Conservation (phyloP, 1,140 invertebrate genomes). For the Artemia franciscana region DNA sequence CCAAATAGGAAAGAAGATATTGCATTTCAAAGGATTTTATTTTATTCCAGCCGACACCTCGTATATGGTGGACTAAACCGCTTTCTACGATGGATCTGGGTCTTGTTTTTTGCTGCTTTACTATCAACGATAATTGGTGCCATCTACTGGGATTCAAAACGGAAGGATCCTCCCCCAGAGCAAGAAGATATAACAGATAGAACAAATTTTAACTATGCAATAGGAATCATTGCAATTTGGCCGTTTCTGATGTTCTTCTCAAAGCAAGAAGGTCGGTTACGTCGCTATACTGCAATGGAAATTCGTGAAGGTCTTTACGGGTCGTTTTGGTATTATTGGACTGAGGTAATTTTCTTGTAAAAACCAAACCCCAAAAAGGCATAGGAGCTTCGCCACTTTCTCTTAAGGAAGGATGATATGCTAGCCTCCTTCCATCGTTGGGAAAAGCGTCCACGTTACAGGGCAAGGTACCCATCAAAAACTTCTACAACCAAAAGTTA, state of each 20-base stretch:
- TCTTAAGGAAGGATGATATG: too few species aligned
- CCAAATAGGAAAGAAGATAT: background rate
- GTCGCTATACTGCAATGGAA: conserved; percentile 46
- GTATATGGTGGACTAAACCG: conserved; percentile 72
- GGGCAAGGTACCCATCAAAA: too few species aligned
- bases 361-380: too few species aligned
- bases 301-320: conserved; percentile 52
- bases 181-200: conserved; percentile 26
- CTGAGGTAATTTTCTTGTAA: conserved; percentile 40
- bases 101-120: conserved; percentile 46
- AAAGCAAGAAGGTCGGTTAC: conserved; percentile 37
- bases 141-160: conserved; percentile 65
- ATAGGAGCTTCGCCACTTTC: too few species aligned
- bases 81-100: conserved; percentile 44
- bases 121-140: conserved; percentile 60
- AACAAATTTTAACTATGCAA: conserved; percentile 58
- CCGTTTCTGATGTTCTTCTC: conserved; percentile 41
- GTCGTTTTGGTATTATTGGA: conserved; percentile 45
- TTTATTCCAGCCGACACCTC: conserved; percentile 30
- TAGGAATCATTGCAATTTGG: conserved; percentile 48
- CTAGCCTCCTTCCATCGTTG: too few species aligned
- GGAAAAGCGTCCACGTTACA: too few species aligned
- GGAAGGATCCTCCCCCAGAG: conserved; percentile 33
- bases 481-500: too few species aligned
- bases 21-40: too few species aligned